phyloP scores from a whole-genome alignment of 2,888 invertebrate species.

The Drosophila macrospina region DNA sequence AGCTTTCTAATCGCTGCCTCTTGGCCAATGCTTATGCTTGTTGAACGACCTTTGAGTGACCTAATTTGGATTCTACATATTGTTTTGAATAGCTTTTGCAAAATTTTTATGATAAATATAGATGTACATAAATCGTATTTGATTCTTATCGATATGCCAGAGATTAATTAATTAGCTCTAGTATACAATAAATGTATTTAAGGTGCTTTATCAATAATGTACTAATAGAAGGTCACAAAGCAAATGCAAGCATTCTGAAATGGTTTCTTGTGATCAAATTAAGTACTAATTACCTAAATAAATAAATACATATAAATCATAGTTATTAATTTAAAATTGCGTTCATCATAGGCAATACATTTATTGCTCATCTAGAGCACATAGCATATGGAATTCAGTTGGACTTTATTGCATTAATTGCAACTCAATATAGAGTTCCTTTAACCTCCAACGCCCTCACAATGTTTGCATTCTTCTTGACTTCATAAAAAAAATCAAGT shows the following conservation, averaged over 20 bases:
- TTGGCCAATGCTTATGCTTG: slow-evolving; percentile 38
- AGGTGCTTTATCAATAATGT: neutral
- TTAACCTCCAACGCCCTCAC: slow-evolving; percentile 2
- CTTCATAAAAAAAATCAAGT: slow-evolving; percentile 13
- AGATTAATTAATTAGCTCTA: neutral
- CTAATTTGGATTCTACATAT: slow-evolving; percentile 52
- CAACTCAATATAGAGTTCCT: slow-evolving; percentile 10
- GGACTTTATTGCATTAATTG: slow-evolving; percentile 29
- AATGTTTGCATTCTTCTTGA: slow-evolving; percentile 21
- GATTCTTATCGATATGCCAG: slow-evolving; percentile 3
- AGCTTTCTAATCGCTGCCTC: slow-evolving; percentile 50
- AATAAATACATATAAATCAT: no score
- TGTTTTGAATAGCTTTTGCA: slow-evolving; percentile 35
- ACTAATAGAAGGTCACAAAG: neutral
- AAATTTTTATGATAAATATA: slow-evolving; percentile 11
- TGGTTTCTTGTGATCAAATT: neutral
- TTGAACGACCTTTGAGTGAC: slow-evolving; percentile 58
- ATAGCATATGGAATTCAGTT: slow-evolving; percentile 29
- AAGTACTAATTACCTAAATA: neutral
- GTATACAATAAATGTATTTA: neutral
- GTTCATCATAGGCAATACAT: slow-evolving; percentile 2
- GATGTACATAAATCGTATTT: slow-evolving; percentile 4
- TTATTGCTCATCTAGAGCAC: slow-evolving; percentile 8
- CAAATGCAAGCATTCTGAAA: neutral
- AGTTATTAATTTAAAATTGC: neutral